Evolutionary conservation across 2,113 vertebrate genomes (phyloP).

Genomic region (Cynoglossus semilaevis): DNA sequence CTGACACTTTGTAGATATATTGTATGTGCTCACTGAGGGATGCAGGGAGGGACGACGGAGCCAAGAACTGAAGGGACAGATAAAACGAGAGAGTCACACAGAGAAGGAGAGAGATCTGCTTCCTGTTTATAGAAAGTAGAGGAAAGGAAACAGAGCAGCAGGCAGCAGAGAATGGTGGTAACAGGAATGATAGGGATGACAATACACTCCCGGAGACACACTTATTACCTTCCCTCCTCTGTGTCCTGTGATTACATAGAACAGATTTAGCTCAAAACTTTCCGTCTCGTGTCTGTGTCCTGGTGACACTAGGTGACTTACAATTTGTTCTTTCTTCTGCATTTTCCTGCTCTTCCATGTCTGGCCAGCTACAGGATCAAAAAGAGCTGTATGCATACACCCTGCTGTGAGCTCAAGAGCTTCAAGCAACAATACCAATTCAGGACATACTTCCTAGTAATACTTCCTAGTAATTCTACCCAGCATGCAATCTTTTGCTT

Average conservation of each 20-base stretch:
- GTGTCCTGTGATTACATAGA: conserved; percentile 38
- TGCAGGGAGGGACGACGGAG: conserved; percentile 15
- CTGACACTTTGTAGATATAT: conserved; percentile 37
- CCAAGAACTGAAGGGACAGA: conserved; percentile 29
- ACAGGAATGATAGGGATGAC: conserved; percentile 17
- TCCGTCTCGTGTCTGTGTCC: conserved; percentile 18
- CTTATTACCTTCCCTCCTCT: conserved; percentile 31
- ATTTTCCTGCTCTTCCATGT: conserved; percentile 20
- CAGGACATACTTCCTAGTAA: conserved; percentile 31
- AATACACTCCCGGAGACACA: conserved; percentile 20
- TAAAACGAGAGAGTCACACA: conserved; percentile 33
- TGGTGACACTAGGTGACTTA: conserved; percentile 38
- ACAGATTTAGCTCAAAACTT: conserved; percentile 42
- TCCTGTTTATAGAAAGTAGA: conserved; percentile 66
- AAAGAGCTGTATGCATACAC: conserved; percentile 23
- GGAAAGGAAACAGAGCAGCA: conserved; percentile 52
- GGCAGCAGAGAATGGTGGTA: conserved; percentile 30
- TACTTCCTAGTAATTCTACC: conserved; percentile 18
- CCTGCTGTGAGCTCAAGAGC: conserved; percentile 45
- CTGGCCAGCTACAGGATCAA: conserved; percentile 49
- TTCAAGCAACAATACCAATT: conserved; percentile 47
- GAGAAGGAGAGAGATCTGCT: conserved; percentile 46
- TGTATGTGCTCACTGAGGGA: conserved; percentile 21
- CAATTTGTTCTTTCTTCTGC: conserved; percentile 33
- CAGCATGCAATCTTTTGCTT: conserved; percentile 13